Evolutionary conservation across 2,113 vertebrate genomes (phyloP).

Genomic region (Peucedramus taeniatus): DNA sequence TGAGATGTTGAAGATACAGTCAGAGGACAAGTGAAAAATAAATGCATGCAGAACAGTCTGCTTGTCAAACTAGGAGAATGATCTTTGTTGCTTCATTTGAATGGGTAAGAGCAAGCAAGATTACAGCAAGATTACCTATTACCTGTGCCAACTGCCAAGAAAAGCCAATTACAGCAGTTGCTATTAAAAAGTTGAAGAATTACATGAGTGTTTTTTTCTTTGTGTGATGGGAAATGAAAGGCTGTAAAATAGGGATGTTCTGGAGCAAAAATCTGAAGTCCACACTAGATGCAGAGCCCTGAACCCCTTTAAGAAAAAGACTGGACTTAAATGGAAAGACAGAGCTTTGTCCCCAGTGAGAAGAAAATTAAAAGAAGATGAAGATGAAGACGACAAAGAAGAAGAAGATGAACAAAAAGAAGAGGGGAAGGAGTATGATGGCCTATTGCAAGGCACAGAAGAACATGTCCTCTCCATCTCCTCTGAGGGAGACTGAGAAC

Average conservation of each 20-base stretch:
- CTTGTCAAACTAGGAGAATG: not conserved
- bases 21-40: conserved; percentile 24
- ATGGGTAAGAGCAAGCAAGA: not conserved
- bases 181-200: not conserved
- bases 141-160: not conserved
- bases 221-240: not conserved
- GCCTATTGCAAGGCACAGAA: not conserved
- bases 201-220: not conserved
- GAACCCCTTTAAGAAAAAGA: not conserved
- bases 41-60: not conserved
- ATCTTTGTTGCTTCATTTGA: conserved; percentile 23
- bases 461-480: no score
- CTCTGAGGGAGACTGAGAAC: not conserved
- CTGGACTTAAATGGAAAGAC: not conserved
- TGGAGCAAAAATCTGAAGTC: not conserved
- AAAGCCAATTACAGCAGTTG: not conserved
- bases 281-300: not conserved
- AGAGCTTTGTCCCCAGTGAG: not conserved
- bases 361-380: not conserved
- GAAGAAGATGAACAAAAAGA: fast-evolving
- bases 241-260: not conserved
- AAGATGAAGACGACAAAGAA: not conserved
- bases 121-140: not conserved
- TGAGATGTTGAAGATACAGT: not conserved
- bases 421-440: not conserved